phyloP scores from a whole-genome alignment of 2,113 vertebrate genomes.

The Anser cygnoides region DNA sequence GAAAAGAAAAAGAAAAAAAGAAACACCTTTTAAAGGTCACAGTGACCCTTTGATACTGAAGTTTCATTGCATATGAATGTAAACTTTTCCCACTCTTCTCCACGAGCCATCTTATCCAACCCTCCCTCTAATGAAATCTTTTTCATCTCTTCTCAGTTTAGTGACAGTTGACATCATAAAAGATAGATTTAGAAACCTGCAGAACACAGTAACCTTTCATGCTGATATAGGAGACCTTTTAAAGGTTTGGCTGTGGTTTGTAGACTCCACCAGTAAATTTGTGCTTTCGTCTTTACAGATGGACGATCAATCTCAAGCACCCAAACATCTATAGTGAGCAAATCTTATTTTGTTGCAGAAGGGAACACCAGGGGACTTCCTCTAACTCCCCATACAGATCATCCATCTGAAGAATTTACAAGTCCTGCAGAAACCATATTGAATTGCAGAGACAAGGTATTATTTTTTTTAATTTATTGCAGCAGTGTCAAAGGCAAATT shows the following conservation, averaged over 20 bases:
- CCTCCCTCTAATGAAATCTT: not conserved
- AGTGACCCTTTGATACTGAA: not conserved
- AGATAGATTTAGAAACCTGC: constrained; percentile 12
- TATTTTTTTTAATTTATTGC: not conserved
- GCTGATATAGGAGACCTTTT: not conserved
- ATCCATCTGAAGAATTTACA: not conserved
- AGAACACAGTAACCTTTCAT: constrained; percentile 14
- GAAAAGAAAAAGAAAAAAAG: too few species aligned
- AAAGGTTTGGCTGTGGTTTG: not conserved
- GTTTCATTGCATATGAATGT: not conserved
- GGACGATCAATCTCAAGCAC: not conserved
- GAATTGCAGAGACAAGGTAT: not conserved
- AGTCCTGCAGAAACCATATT: not conserved
- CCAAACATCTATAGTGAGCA: not conserved
- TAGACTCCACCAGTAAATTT: not conserved
- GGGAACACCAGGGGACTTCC: not conserved
- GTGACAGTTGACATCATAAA: not conserved
- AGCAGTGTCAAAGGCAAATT: not conserved
- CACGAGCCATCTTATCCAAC: not conserved
- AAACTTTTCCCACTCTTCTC: not conserved
- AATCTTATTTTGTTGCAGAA: not conserved
- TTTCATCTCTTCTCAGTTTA: not conserved
- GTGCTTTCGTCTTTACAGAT: not conserved
- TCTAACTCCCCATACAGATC: not conserved
- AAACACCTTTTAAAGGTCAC: constrained; percentile 36